phyloP scores from a whole-genome alignment of 1,140 invertebrate genomes.

The Babylonia areolata region DNA sequence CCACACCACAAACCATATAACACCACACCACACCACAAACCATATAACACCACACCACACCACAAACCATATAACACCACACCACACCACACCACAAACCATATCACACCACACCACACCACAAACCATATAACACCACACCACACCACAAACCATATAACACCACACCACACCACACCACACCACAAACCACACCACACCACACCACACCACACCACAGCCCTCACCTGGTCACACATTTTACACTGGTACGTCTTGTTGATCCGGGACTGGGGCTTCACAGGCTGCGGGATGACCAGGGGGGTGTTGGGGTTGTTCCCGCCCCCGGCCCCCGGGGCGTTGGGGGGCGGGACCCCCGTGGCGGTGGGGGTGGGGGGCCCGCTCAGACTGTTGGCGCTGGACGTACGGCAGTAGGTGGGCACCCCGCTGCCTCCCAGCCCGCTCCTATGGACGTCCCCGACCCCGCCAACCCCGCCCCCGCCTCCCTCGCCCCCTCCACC shows the following conservation, averaged over 20 bases:
- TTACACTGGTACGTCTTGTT: slow-evolving; percentile 82
- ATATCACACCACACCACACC: too few relatives aligned
- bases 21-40: too few relatives aligned
- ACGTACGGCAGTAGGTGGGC: slow-evolving; percentile 56
- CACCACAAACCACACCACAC: too few relatives aligned
- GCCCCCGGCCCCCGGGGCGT: slow-evolving; percentile 34
- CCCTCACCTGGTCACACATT: not conserved
- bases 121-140: too few relatives aligned
- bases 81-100: too few relatives aligned
- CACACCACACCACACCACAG: not conserved
- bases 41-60: too few relatives aligned
- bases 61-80: too few relatives aligned
- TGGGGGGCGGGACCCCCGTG: not conserved
- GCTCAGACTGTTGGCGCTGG: slow-evolving; percentile 62
- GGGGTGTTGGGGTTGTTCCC: slow-evolving; percentile 52
- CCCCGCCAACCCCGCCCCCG: slow-evolving; percentile 33
- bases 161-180: too few relatives aligned
- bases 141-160: too few relatives aligned
- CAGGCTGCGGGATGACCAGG: slow-evolving; percentile 93
- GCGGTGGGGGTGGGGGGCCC: slow-evolving; percentile 56
- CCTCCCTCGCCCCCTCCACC: not conserved
- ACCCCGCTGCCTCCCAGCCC: slow-evolving; percentile 20
- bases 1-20: too few relatives aligned
- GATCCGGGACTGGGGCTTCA: slow-evolving; percentile 81
- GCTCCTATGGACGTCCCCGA: slow-evolving; percentile 30